Conservation (phyloP, 1,140 invertebrate species). For the Apis mellifera region DNA sequence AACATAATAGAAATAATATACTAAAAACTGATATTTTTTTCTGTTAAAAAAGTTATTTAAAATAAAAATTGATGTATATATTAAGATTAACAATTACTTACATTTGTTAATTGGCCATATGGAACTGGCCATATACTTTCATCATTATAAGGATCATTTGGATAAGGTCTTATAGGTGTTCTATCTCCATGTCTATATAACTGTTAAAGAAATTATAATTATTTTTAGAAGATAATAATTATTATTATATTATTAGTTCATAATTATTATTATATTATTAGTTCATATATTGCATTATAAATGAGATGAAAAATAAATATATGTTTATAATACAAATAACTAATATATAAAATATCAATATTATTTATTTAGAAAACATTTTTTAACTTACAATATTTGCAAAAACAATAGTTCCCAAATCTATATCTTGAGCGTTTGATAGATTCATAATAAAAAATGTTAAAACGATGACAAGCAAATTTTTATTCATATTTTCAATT, state of each 20-base stretch:
- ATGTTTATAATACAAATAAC: background rate
- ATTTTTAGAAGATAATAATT: background rate
- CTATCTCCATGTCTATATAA: constrained; percentile 92
- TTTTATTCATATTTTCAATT: constrained; percentile 9
- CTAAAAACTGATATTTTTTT: constrained; percentile 3
- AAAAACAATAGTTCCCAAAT: constrained; percentile 69
- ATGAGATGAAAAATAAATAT: background rate
- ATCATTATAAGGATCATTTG: constrained; percentile 89
- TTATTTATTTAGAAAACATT: background rate
- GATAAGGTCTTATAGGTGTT: constrained; percentile 88
- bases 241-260: background rate
- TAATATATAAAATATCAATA: background rate
- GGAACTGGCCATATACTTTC: constrained; percentile 87
- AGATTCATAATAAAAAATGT: constrained; percentile 21
- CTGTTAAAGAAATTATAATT: constrained; percentile 68
- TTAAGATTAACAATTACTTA: constrained; percentile 76
- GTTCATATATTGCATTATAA: background rate
- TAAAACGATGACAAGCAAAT: background rate
- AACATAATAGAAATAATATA: background rate
- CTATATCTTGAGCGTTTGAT: constrained; percentile 38
- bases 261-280: background rate
- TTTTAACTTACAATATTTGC: constrained; percentile 72
- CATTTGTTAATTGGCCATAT: constrained; percentile 90
- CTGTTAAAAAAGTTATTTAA: background rate
- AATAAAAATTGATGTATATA: background rate